Evolutionary conservation across 2,113 vertebrate genomes (phyloP), one percentile per base, ranked within the genome.

Genomic region (Cryptoleucopteryx plumbea): DNA sequence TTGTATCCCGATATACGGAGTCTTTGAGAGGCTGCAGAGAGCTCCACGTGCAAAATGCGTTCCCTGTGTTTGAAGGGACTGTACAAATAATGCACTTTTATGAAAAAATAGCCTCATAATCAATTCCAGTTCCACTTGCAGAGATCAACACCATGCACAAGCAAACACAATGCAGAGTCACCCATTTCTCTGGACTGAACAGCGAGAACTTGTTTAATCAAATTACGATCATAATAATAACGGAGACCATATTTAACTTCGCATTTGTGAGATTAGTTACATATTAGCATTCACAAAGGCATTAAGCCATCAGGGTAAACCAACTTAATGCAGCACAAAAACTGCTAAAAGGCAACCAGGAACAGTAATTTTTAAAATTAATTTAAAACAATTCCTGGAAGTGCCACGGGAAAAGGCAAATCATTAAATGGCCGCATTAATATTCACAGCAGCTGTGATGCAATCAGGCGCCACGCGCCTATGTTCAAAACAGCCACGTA

Each of bases 361-460:
- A 96, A 94, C 38, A 81, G 85, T 87, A n/a, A 95, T 91, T 97
- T 96, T 88, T 88, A 92, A 97, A 97, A 98, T 94, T 96, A 96
- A 96, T 96, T 93, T 96, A 91, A 97, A 96, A 96, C 91, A 94
- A 91, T 97, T 97, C 92, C 82, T 58, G 85, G 82, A 72, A 12
- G 43, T 77, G 72, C 88, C 72, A 59, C 8, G 96, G 95, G 96
- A 96, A 94, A 97, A 97, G 66, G 93, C 42, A 92, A 92, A 83
- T 92, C 93, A 96, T 94, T 91, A 94, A 89, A 32, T 13, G 91
- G 66, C 21, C 61, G 73, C 86, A 88, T 95, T 81, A 97, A 95
- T 70, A 94, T 93, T 92, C 93, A 67, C 78, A 90, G 70, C 91
- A 95, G 90, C 95, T 82, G 85, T 71, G 91, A 67, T 31, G 74